These are phyloP conservation scores for Mamestra configurata DNA, from an alignment of 1,140 invertebrate species.

Conservation along the genomic window DNA sequence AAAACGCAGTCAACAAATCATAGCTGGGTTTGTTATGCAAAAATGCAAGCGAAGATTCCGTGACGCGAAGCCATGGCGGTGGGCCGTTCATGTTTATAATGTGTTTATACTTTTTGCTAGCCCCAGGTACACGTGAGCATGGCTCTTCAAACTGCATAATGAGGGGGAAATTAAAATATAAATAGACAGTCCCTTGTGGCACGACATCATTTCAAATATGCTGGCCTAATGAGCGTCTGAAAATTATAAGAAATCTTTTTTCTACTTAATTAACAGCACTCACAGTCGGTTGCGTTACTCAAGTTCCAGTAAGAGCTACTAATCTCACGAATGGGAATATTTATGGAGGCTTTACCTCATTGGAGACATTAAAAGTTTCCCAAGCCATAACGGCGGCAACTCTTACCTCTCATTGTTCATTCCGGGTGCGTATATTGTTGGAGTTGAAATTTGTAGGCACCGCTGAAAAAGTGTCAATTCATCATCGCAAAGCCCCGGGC, in stretches of 20 bases:
- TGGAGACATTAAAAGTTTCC: conserved; percentile 85
- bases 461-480: conserved; percentile 87
- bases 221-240: conserved; percentile 13
- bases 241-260: conserved; percentile 62
- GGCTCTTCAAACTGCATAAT: conserved; percentile 64
- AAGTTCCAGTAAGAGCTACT: conserved; percentile 75
- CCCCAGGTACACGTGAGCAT: conserved; percentile 66
- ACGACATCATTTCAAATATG: conserved; percentile 35
- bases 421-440: conserved; percentile 83
- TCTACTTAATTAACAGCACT: conserved; percentile 70
- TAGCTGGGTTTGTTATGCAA: conserved; percentile 82
- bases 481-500: conserved; percentile 85
- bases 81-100: conserved; percentile 75
- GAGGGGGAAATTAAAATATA: conserved; percentile 62
- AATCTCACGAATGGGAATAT: conserved; percentile 81
- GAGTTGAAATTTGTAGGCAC: conserved; percentile 84
- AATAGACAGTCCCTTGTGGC: conserved; percentile 38
- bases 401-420: conserved; percentile 84
- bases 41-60: conserved; percentile 82
- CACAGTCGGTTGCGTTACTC: conserved; percentile 61
- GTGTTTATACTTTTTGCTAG: conserved; percentile 73
- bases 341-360: conserved; percentile 80
- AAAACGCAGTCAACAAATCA: conserved; percentile 74
- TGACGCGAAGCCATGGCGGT: conserved; percentile 74
- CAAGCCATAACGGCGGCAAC: conserved; percentile 74